Conservation (phyloP, 2,888 invertebrate species). For the Phanerotoma sp. region DNA sequence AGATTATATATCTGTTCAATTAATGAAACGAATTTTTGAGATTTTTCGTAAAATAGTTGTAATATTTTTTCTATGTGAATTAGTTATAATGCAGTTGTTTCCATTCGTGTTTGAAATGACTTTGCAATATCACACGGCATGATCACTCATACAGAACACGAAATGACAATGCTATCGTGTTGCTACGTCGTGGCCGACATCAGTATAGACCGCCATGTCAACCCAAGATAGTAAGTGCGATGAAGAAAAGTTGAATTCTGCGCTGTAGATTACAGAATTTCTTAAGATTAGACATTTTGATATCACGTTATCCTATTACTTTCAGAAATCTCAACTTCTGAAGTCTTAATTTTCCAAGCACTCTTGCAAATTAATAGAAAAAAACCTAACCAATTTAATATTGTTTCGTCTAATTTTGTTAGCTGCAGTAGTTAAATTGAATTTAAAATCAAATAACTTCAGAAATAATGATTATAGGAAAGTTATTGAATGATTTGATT, state of each 20-base stretch:
- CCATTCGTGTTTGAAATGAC: not conserved
- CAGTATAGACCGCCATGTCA: not conserved
- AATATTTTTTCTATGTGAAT: not conserved
- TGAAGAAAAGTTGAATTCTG: slow-evolving; percentile 1
- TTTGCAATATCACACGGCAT: not conserved
- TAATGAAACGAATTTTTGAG: no score
- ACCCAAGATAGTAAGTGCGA: not conserved
- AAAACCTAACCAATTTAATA: no score
- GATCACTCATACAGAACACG: slow-evolving; percentile 2
- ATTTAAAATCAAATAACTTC: no score
- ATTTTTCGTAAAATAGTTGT: not conserved
- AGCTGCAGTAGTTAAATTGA: no score
- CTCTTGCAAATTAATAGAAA: no score
- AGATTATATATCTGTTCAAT: no score
- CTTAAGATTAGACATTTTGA: not conserved
- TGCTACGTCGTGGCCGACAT: not conserved
- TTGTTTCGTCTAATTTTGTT: no score
- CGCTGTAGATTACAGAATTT: not conserved
- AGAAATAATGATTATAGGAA: no score
- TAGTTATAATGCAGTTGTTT: not conserved
- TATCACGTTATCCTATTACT: not conserved
- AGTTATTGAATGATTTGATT: no score
- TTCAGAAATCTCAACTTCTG: no score
- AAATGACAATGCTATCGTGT: slow-evolving; percentile 5
- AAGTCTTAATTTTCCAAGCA: no score